Conservation (phyloP, 2,888 invertebrate species). For the Drosophila stalkeri region DNA sequence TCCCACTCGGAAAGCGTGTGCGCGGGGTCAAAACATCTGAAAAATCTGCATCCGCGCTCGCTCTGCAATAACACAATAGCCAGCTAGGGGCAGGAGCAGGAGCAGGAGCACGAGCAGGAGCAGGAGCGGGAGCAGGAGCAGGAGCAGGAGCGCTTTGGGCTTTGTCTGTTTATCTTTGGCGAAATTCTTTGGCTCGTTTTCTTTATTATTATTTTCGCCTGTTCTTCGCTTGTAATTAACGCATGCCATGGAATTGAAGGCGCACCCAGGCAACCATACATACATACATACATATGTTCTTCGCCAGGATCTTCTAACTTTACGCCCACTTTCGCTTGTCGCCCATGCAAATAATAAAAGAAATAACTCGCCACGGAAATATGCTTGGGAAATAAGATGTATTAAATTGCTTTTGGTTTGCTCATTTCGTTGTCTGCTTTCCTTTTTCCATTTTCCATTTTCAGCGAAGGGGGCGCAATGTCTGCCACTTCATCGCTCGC, state of each 20-base stretch:
- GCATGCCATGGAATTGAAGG: constrained; percentile 39
- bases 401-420: constrained; percentile 46
- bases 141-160: constrained; percentile 40
- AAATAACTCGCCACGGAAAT: constrained; percentile 55
- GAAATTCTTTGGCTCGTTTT: constrained; percentile 62
- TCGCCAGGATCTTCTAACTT: neutral
- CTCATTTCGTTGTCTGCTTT: constrained; percentile 15
- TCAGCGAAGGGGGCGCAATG: neutral
- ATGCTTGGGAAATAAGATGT: constrained; percentile 46
- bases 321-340: constrained; percentile 38
- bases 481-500: constrained; percentile 19
- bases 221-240: constrained; percentile 71
- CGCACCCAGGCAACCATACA: constrained; percentile 12
- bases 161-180: constrained; percentile 79
- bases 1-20: constrained; percentile 33
- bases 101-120: constrained; percentile 12
- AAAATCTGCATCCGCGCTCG: constrained; percentile 60
- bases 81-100: constrained; percentile 28
- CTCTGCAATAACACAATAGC: constrained; percentile 67
- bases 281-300: constrained; percentile 4
- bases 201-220: constrained; percentile 65
- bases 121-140: too few relatives aligned
- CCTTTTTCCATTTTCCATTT: neutral
- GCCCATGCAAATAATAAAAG: constrained; percentile 52
- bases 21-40: constrained; percentile 46